phyloP scores from a whole-genome alignment of 2,888 invertebrate genomes.

The Acleris emargana region DNA sequence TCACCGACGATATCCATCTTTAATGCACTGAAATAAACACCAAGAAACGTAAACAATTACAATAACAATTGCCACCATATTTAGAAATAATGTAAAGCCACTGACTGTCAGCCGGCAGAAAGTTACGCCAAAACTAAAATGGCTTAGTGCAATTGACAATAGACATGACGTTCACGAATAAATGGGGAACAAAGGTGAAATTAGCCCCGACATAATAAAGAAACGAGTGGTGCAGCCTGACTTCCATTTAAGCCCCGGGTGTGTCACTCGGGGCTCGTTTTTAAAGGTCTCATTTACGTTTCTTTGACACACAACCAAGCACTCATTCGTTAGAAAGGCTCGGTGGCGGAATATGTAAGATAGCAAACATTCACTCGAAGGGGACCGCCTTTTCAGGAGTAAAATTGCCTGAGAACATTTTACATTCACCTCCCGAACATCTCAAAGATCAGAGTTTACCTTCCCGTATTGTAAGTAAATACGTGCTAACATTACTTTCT shows the following conservation, averaged over 20 bases:
- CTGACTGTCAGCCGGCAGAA: too few species aligned
- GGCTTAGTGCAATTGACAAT: too few species aligned
- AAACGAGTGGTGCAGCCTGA: slow-evolving; percentile 19
- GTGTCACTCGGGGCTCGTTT: slow-evolving; percentile 27
- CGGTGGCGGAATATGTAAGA: slow-evolving; percentile 35
- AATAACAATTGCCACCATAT: too few species aligned
- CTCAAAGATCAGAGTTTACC: slow-evolving; percentile 30
- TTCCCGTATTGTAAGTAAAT: slow-evolving; percentile 16
- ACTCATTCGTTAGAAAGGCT: slow-evolving; percentile 38
- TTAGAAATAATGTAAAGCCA: too few species aligned
- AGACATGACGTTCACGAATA: too few species aligned
- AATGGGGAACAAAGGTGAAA: slow-evolving; percentile 6
- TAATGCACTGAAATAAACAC: too few species aligned
- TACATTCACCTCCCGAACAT: slow-evolving; percentile 45
- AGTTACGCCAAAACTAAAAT: too few species aligned
- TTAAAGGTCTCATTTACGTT: slow-evolving; percentile 42
- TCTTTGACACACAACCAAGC: slow-evolving; percentile 36
- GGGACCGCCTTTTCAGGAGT: slow-evolving; percentile 41
- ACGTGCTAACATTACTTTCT: slow-evolving; percentile 11
- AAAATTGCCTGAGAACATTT: slow-evolving; percentile 43
- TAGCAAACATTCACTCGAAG: slow-evolving; percentile 39
- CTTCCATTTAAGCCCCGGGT: slow-evolving; percentile 33
- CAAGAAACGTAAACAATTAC: too few species aligned
- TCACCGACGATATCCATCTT: too few species aligned
- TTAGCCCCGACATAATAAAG: slow-evolving; percentile 13